Evolutionary conservation across 2,888 invertebrate genomes (phyloP).

Genomic region (Teleogryllus oceanicus): DNA sequence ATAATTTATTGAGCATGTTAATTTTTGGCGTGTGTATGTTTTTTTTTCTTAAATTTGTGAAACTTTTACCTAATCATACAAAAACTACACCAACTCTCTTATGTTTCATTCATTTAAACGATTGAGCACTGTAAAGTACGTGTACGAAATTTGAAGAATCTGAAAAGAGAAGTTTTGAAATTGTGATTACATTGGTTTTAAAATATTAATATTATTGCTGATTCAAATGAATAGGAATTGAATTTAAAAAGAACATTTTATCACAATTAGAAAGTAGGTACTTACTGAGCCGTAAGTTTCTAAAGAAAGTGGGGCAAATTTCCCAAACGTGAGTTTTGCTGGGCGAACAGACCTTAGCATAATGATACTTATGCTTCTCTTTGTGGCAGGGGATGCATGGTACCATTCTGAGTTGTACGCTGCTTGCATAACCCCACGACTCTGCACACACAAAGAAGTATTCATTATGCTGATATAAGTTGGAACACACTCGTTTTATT

Average conservation of each 20-base stretch:
- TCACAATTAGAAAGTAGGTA: not conserved
- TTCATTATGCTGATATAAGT: too few species aligned
- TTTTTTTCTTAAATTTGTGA: too few species aligned
- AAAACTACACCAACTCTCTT: not conserved
- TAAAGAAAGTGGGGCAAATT: slow-evolving; percentile 23
- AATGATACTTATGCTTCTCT: not conserved
- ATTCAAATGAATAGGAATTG: not conserved
- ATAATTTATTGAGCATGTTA: not conserved
- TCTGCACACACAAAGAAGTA: not conserved
- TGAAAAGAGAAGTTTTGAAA: not conserved
- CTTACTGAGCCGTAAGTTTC: slow-evolving; percentile 20
- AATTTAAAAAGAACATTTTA: not conserved
- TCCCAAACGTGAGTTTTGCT: slow-evolving; percentile 24
- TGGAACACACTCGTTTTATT: too few species aligned
- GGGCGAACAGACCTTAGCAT: not conserved
- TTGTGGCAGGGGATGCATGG: too few species aligned
- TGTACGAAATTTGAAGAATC: not conserved
- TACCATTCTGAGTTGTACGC: slow-evolving; percentile 22
- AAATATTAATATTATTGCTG: not conserved
- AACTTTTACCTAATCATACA: too few species aligned
- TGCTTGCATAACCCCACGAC: not conserved
- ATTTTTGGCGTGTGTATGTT: not conserved
- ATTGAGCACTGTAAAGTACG: not conserved
- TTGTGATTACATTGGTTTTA: too few species aligned
- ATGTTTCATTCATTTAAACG: not conserved